Evolutionary conservation across 2,113 vertebrate species (phyloP).

Genomic region (Grammomys dolichurus): DNA sequence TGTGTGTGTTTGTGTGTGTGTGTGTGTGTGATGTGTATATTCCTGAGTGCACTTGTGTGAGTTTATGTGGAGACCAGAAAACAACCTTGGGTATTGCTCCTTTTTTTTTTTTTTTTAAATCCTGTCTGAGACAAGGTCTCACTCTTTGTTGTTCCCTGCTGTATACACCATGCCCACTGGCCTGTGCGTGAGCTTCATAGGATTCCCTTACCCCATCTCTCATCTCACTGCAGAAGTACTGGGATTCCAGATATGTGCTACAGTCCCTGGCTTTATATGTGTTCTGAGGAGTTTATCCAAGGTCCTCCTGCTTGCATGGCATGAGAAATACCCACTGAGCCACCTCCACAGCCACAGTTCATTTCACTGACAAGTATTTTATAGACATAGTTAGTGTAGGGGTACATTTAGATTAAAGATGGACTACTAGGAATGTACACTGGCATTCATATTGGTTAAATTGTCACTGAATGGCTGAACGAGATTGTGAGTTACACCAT

Average conservation of each 20-base stretch:
- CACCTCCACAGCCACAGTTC: neutral
- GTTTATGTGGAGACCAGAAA: neutral
- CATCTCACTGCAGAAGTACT: neutral
- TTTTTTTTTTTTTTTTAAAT: neutral
- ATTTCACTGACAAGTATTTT: neutral
- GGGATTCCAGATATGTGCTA: neutral
- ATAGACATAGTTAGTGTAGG: neutral
- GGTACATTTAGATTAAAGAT: neutral
- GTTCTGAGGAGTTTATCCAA: neutral
- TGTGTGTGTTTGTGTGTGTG: neutral
- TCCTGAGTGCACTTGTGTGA: neutral
- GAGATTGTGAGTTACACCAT: neutral
- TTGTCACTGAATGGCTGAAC: neutral
- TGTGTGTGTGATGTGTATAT: neutral
- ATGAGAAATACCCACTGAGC: neutral
- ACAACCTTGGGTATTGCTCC: too few relatives aligned
- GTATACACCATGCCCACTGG: too few relatives aligned
- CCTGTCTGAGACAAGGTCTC: neutral
- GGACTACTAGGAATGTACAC: neutral
- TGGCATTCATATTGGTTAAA: neutral
- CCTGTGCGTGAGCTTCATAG: neutral
- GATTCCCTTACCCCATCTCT: neutral
- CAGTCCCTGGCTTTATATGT: neutral
- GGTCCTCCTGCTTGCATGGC: neutral
- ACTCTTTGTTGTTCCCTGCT: neutral